Evolutionary conservation across 2,888 invertebrate genomes (phyloP).

Genomic region (Lycophotia porphyrea): DNA sequence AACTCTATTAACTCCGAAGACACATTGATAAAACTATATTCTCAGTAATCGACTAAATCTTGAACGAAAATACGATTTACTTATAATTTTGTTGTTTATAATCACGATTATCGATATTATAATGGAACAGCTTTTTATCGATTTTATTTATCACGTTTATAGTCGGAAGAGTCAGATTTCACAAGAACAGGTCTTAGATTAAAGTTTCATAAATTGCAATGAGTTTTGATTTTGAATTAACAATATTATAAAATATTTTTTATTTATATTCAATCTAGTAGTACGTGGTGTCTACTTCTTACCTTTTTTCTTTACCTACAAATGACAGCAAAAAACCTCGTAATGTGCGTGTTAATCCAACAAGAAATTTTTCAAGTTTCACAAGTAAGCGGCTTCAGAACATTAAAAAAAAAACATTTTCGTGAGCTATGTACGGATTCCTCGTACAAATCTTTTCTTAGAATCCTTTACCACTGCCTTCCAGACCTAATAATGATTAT

Average conservation of each 20-base stretch:
- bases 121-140: constrained; percentile 49
- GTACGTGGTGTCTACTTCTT: background rate
- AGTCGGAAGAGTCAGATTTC: constrained; percentile 34
- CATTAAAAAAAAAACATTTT: background rate
- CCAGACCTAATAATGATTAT: constrained; percentile 48
- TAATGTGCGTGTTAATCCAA: background rate
- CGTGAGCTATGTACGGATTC: constrained; percentile 1
- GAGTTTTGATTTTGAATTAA: background rate
- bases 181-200: constrained; percentile 18
- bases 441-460: background rate
- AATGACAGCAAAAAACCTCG: background rate
- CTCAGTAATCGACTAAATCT: constrained; percentile 59
- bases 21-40: constrained; percentile 60
- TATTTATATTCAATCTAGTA: background rate
- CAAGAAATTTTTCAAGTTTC: background rate
- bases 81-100: constrained; percentile 60
- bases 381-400: background rate
- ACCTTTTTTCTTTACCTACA: background rate
- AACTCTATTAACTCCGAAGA: constrained; percentile 55
- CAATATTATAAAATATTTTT: background rate
- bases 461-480: constrained; percentile 22
- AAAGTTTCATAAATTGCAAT: constrained; percentile 32
- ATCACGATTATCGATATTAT: constrained; percentile 53
- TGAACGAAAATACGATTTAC: constrained; percentile 60
- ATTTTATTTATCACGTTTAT: constrained; percentile 42